These are phyloP conservation scores for Sebastiscus albofasciatus DNA, from an alignment of 2,797 vertebrate species.

Conservation along the genomic window DNA sequence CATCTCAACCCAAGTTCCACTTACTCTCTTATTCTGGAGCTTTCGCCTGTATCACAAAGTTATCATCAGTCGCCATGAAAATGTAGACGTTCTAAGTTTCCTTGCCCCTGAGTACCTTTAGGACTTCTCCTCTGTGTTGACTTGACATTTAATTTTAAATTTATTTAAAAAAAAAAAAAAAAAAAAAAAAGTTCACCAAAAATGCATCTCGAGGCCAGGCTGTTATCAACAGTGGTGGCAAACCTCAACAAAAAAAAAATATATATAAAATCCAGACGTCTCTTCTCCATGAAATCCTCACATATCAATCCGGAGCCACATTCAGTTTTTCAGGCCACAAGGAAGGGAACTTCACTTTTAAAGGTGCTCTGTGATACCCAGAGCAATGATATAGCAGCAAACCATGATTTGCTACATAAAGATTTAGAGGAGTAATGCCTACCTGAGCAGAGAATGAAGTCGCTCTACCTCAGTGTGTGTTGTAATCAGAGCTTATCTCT, in stretches of 20 bases:
- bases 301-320: not conserved
- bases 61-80: not conserved
- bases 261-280: not conserved
- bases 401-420: too few species aligned
- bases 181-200: not conserved
- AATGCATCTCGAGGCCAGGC: rapidly evolving
- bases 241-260: not conserved
- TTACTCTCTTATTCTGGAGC: not conserved
- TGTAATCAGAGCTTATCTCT: too few species aligned
- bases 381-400: too few species aligned
- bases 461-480: too few species aligned
- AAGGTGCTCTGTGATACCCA: too few species aligned
- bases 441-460: not conserved
- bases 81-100: not conserved
- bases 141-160: not conserved
- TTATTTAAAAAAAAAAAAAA: not conserved
- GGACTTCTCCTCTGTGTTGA: not conserved
- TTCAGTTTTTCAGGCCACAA: not conserved
- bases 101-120: not conserved
- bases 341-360: not conserved
- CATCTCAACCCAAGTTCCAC: not conserved
- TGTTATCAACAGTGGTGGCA: not conserved
- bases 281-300: not conserved
- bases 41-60: not conserved
- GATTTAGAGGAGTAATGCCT: too few species aligned